phyloP scores from a whole-genome alignment of 2,888 invertebrate genomes.

The Ormia ochracea region DNA sequence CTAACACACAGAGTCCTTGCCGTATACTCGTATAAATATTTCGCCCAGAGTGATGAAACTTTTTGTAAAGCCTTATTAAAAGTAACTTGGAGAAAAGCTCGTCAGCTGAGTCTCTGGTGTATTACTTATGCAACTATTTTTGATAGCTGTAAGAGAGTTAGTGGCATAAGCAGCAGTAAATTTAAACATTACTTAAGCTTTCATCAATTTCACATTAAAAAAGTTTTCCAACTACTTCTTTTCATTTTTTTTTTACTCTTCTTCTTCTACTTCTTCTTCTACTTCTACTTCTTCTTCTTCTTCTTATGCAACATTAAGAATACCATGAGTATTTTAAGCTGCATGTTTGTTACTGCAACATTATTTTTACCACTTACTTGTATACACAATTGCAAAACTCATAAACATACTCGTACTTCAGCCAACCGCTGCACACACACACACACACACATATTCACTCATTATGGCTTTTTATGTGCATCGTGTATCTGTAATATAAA shows the following conservation, averaged over 20 bases:
- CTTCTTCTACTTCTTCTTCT: not conserved
- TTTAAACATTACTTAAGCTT: constrained; percentile 63
- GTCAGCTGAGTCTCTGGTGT: constrained; percentile 23
- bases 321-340: constrained; percentile 25
- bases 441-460: not conserved
- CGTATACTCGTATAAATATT: not conserved
- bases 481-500: constrained; percentile 1
- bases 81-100: not conserved
- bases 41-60: not conserved
- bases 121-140: constrained; percentile 10
- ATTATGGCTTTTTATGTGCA: constrained; percentile 14
- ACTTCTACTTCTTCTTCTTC: not conserved
- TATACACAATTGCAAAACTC: not conserved
- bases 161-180: constrained; percentile 28
- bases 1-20: not conserved
- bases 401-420: too few relatives aligned
- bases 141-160: not conserved
- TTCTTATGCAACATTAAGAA: not conserved
- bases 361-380: not conserved
- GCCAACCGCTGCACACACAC: not conserved
- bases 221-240: constrained; percentile 37
- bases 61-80: not conserved
- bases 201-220: constrained; percentile 64
- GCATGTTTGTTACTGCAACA: constrained; percentile 23
- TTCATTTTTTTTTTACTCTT: not conserved